Conservation (phyloP, 2,888 invertebrate genomes). For the Conistra vaccinii region DNA sequence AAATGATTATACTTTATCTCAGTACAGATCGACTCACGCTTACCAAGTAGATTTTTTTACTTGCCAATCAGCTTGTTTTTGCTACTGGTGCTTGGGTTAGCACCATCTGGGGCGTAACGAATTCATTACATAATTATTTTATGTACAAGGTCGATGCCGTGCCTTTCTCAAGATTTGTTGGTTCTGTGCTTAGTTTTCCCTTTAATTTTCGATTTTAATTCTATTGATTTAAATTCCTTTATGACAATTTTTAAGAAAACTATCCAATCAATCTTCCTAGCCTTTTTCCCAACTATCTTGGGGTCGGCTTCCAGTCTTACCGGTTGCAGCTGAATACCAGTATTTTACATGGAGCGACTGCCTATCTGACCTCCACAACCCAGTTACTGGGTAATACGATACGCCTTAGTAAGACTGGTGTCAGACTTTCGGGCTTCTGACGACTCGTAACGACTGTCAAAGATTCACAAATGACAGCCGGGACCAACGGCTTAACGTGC, state of each 20-base stretch:
- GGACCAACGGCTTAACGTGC: no score
- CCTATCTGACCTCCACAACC: no score
- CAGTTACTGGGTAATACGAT: no score
- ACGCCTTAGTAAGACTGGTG: no score
- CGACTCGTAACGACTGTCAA: no score
- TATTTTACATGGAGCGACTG: no score
- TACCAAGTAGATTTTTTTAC: constrained; percentile 29
- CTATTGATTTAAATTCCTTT: not conserved
- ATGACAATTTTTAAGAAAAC: not conserved
- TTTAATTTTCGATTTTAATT: not conserved
- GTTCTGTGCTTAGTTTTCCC: constrained; percentile 18
- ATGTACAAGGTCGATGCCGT: constrained; percentile 39
- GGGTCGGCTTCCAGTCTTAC: no score
- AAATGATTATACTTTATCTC: not conserved
- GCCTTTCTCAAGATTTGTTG: constrained; percentile 53
- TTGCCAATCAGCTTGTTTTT: constrained; percentile 56
- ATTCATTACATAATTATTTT: constrained; percentile 61
- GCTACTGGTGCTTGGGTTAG: constrained; percentile 1
- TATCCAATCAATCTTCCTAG: no score
- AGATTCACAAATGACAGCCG: no score
- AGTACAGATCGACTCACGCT: constrained; percentile 1
- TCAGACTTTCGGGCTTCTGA: no score
- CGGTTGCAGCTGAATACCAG: no score
- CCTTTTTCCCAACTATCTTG: no score
- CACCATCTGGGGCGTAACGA: constrained; percentile 59